Base-by-base conservation (phyloP, 2,888 invertebrate genomes). In the Dusona sp. region DNA sequence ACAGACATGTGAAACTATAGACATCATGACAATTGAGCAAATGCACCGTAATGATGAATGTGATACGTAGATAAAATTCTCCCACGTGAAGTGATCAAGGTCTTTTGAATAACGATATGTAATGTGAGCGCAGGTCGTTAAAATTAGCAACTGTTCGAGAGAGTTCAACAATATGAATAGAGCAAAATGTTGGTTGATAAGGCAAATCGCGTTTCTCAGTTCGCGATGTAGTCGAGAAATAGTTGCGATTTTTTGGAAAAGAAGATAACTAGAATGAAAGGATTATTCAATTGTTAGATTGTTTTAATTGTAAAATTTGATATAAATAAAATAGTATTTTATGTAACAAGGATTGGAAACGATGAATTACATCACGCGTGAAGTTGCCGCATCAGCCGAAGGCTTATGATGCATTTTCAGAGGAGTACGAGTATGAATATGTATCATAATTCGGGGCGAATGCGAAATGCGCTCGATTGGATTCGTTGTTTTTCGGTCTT, bases 161-260 rank as follows among this genome's bases (percentile, higher is more conserved):
- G 8, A n/a, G n/a, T 7, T 8, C n/a, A 54, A 81, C 3, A 79
- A 51, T 7, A 82, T 3, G 29, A 82, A 6, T 0, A 65, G 22
- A 7, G 79, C 73, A 48, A 79, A 85, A n/a, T 70, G 25, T 25
- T 85, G 16, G 25, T 67, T 68, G 36, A 79, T 64, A 6, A n/a
- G 61, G 54, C 38, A 9, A 25, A 82, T 7, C 8, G 73, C 29
- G 19, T 65, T 33, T 70, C 85, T 78, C 8, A 85, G 38, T 16
- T 74, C 38, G 22, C 85, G 82, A 68, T 85, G 82, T 8, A 85
- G 13, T 51, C 33, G 42, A n/a, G 68, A 67, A 42, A 85, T 42
- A n/a, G 54, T 22, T 0, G 67, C 13, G 61, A 79, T 67, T 45
- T 51, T 48, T 19, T 73, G n/a, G 9, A 19, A 42, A 9, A 51